These are phyloP conservation scores for Dorcus hopei DNA, from an alignment of 2,888 invertebrate species.

Conservation along the genomic window DNA sequence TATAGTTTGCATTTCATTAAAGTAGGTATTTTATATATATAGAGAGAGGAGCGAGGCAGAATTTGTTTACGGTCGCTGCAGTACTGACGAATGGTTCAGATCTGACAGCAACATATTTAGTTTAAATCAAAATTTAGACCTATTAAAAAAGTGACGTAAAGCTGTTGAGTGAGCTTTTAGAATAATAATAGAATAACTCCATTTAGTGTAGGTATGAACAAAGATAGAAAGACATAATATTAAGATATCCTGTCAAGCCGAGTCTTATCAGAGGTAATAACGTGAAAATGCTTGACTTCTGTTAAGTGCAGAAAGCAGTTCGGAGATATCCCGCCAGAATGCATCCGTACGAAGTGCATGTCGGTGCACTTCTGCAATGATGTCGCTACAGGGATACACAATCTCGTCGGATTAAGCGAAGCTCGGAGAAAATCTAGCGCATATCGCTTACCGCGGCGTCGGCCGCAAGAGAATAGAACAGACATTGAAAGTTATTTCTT, in stretches of 20 bases:
- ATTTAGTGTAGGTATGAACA: too few species aligned
- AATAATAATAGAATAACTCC: too few species aligned
- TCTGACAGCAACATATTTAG: background rate
- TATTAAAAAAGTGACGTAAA: too few species aligned
- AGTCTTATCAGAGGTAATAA: background rate
- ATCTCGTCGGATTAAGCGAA: background rate
- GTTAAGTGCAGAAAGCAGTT: conserved; percentile 1
- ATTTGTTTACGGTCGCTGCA: background rate
- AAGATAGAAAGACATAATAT: background rate
- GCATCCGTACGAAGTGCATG: conserved; percentile 13
- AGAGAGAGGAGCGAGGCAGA: background rate
- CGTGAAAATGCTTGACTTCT: background rate
- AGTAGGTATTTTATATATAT: background rate
- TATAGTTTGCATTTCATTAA: conserved; percentile 5
- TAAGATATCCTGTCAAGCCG: background rate
- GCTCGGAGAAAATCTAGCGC: background rate
- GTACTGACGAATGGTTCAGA: background rate
- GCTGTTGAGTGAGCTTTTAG: too few species aligned
- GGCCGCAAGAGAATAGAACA: background rate
- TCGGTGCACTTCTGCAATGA: conserved; percentile 22
- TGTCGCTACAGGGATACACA: conserved; percentile 21
- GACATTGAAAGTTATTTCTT: background rate
- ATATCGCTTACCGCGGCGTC: background rate
- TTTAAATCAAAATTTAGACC: too few species aligned
- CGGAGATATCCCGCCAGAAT: background rate